Conservation (phyloP, 2,888 invertebrate species). For the Phoronis australis region DNA sequence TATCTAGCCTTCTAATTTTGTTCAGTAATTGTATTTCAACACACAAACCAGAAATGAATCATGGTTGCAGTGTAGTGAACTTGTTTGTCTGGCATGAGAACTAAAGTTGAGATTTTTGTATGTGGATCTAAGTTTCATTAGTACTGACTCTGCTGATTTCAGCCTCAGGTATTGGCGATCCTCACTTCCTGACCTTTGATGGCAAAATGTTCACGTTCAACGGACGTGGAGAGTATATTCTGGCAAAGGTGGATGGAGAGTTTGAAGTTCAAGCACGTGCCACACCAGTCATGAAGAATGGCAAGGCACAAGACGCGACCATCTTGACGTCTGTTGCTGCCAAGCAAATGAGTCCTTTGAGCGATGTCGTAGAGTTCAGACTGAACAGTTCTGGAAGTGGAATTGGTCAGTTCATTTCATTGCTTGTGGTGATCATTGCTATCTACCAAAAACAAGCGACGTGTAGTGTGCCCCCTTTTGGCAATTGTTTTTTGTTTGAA, state of each 20-base stretch:
- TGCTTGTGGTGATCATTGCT: too few species aligned
- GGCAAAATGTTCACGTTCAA: conserved; percentile 23
- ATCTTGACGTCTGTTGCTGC: conserved; percentile 17
- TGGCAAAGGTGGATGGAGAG: conserved; percentile 7
- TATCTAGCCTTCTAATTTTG: too few species aligned
- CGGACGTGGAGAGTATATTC: conserved; percentile 24
- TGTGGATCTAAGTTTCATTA: too few species aligned
- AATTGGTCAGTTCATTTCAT: conserved; percentile 11
- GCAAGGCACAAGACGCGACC: conserved; percentile 15
- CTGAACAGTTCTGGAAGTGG: conserved; percentile 10
- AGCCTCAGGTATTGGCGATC: conserved; percentile 23
- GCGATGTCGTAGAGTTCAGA: conserved; percentile 17
- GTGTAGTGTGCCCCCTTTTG: too few species aligned
- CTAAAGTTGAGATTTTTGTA: too few species aligned
- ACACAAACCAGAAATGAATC: too few species aligned
- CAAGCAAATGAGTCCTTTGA: conserved; percentile 11
- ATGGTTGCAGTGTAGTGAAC: too few species aligned
- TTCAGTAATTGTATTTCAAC: too few species aligned
- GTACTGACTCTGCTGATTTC: too few species aligned
- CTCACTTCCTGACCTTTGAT: conserved; percentile 23
- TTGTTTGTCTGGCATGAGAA: too few species aligned
- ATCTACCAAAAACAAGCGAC: too few species aligned
- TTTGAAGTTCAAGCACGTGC: conserved; percentile 18
- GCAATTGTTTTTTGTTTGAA: too few species aligned
- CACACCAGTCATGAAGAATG: conserved; percentile 4